phyloP scores from a whole-genome alignment of 2,113 vertebrate species.

The Etheostoma spectabile region DNA sequence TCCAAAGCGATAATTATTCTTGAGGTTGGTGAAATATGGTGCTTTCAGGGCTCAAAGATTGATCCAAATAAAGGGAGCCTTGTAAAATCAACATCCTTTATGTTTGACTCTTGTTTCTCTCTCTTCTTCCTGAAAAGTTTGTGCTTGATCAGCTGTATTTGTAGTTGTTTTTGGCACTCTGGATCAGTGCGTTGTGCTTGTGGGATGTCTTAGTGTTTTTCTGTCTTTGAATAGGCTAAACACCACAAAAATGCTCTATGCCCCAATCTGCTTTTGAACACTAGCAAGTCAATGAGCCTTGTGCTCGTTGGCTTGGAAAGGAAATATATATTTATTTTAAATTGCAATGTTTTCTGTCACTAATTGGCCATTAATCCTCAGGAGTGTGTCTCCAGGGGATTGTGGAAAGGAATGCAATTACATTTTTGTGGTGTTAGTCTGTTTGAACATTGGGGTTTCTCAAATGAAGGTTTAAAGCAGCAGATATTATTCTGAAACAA shows the following conservation, averaged over 20 bases:
- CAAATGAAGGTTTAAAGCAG: conserved; percentile 7
- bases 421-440: conserved; percentile 66
- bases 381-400: background rate
- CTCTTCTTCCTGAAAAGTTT: conserved; percentile 11
- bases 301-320: background rate
- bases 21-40: conserved; percentile 47
- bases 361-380: conserved; percentile 32
- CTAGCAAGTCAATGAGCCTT: conserved; percentile 5
- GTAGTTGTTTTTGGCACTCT: conserved; percentile 40
- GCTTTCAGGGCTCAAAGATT: conserved; percentile 25
- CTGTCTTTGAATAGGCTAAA: conserved; percentile 49
- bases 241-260: conserved; percentile 61
- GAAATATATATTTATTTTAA: background rate
- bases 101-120: conserved; percentile 11
- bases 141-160: conserved; percentile 37
- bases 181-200: conserved; percentile 55
- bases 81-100: conserved; percentile 27
- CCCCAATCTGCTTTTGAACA: conserved; percentile 14
- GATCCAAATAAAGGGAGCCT: conserved; percentile 32
- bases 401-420: background rate
- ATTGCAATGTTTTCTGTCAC: background rate
- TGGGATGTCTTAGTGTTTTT: conserved; percentile 36
- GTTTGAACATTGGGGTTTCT: conserved; percentile 12
- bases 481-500: conserved; percentile 6
- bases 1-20: background rate